Percentiles rank a stretch among this genome's conserved stretches.
Evolutionary conservation across 2,888 invertebrate species (phyloP).

Genomic region (Drosophila prolongata): DNA sequence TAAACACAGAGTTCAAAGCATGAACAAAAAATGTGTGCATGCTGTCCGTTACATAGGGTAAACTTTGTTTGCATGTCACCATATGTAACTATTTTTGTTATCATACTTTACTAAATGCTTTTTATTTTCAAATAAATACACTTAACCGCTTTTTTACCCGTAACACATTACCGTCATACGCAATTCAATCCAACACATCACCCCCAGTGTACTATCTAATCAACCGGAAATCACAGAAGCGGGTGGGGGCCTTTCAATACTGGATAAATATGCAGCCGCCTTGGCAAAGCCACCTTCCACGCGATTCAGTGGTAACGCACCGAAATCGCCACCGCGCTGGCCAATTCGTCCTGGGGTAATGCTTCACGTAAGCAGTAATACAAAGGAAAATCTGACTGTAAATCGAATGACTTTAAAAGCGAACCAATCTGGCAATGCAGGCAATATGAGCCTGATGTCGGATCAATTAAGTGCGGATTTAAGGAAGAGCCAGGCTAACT

Average conservation of each 20-base stretch:
- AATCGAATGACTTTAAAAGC: conserved; percentile 81
- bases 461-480: conserved; percentile 64
- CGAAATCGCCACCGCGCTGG: conserved; percentile 88
- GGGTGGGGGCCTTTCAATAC: not conserved
- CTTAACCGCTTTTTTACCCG: not conserved
- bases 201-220: not conserved
- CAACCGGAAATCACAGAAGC: not conserved
- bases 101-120: not conserved
- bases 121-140: not conserved
- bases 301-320: conserved; percentile 63
- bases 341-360: conserved; percentile 94
- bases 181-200: not conserved
- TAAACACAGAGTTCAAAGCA: no score
- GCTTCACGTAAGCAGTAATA: conserved; percentile 91
- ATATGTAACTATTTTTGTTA: conserved; percentile 2
- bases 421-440: conserved; percentile 4
- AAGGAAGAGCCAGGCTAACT: conserved; percentile 63
- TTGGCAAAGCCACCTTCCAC: conserved; percentile 29
- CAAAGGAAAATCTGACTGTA: conserved; percentile 89
- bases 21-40: no score
- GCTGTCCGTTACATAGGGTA: no score
- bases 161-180: not conserved
- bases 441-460: conserved; percentile 57
- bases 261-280: not conserved
- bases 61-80: no score